These are phyloP conservation scores for Apostichopus parvimensis DNA, from an alignment of 35 echinoderm and acorn worm species.

Conservation along the genomic window DNA sequence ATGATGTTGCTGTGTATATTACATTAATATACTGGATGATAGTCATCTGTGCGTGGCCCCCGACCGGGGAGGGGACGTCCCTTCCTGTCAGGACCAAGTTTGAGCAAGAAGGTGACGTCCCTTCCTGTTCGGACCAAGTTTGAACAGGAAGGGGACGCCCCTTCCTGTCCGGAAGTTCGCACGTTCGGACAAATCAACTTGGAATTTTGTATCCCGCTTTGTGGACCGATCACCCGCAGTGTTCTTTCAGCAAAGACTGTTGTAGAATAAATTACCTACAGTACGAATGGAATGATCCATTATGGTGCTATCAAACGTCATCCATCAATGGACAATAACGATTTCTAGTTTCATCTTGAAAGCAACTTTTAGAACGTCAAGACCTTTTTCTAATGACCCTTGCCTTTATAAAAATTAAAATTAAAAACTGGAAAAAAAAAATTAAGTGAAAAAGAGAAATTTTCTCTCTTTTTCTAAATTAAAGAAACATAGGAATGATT, in stretches of 20 bases:
- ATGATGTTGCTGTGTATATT: neutral
- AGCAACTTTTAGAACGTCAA: constrained; percentile 46
- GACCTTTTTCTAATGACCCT: neutral
- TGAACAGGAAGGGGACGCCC: no score
- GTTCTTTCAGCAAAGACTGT: constrained; percentile 44
- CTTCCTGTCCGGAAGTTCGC: no score
- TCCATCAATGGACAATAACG: constrained; percentile 48
- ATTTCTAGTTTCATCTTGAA: neutral
- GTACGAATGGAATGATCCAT: constrained; percentile 54
- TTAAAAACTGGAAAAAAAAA: neutral
- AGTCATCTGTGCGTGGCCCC: no score
- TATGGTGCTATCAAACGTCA: constrained; percentile 53
- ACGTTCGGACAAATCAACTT: neutral
- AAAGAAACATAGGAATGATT: no score
- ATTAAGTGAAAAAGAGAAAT: neutral
- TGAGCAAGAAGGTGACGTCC: no score
- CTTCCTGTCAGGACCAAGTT: no score
- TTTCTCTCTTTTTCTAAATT: neutral
- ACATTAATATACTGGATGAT: constrained; percentile 15
- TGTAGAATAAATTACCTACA: constrained; percentile 32
- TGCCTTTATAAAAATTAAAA: neutral
- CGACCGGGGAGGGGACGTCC: no score
- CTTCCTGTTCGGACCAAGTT: no score
- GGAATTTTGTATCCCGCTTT: neutral
- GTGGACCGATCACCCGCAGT: constrained; percentile 13